Evolutionary conservation across 2,113 vertebrate genomes (phyloP), one percentile per base, ranked within the genome.

Genomic region (Tupaia chinensis): DNA sequence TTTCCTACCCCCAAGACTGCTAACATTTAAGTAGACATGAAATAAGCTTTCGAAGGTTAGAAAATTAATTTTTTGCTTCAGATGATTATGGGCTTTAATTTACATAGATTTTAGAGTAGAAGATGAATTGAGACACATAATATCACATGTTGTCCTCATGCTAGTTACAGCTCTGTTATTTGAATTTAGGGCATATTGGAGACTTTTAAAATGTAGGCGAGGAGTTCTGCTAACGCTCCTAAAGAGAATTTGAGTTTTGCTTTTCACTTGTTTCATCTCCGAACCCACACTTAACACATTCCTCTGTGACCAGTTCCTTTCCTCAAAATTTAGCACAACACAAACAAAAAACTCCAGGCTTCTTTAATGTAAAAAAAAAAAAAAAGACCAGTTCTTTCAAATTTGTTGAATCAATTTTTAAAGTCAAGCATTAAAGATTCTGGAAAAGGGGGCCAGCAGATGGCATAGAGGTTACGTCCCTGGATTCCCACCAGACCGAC

Each of bases 371-470:
- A 27, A 34, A 73, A 73, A 32, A 15, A 32, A 34, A 44, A 58
- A 68, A 44, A 53, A 83, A 63, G 80, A 72, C 16, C 23, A 29
- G 14, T 66, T 15, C 68, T 34, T 96, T 89, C 80, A 70, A 90
- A 94, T 25, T 3, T 89, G 60, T 87, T 60, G 34, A 96, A 92
- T 73, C 63, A 85, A 7, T 84, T 5, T 96, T 94, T 97, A 29
- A 88, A 88, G 5, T 3, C 32, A 87, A 4, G 0, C 61, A 32
- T 85, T 95, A 86, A 95, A 93, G 88, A 92, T 22, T 53, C 68
- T 54, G 16, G 63, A 94, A 95, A 95, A 97, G 32, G 44, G 44
- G 44, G 44, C 44, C 44, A 44, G 44, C 44, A 44, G 44, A 44
- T 44, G 44, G 44, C 44, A 3, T 44, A 44, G 44, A 44, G 44